Evolutionary conservation across 2,888 invertebrate species (phyloP).

Genomic region (Cheilosia vernalis): DNA sequence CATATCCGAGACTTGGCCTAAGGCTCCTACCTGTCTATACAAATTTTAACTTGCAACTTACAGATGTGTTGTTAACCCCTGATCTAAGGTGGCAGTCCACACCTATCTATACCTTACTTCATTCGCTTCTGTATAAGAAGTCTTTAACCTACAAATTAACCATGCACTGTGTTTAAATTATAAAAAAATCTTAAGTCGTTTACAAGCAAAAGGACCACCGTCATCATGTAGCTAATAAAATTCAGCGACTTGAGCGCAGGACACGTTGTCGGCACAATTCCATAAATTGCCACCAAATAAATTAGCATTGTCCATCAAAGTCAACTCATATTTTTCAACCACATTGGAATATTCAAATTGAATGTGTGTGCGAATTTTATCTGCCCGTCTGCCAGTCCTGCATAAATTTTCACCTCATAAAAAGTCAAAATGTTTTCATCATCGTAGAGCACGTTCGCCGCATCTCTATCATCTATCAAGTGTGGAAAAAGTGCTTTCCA

Average conservation of each 20-base stretch:
- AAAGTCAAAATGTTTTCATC: conserved; percentile 71
- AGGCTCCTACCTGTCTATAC: too few relatives aligned
- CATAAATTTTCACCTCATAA: conserved; percentile 74
- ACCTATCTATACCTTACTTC: too few relatives aligned
- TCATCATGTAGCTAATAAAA: background rate
- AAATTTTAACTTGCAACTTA: too few relatives aligned
- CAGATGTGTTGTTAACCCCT: too few relatives aligned
- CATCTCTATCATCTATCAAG: conserved; percentile 69
- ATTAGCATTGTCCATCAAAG: conserved; percentile 58
- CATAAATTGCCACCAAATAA: conserved; percentile 30
- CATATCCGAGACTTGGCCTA: too few relatives aligned
- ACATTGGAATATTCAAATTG: conserved; percentile 64
- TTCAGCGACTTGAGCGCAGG: conserved; percentile 3
- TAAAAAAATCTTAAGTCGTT: too few relatives aligned
- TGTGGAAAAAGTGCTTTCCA: conserved; percentile 62
- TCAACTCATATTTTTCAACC: conserved; percentile 9
- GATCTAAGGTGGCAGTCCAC: too few relatives aligned
- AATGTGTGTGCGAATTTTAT: conserved; percentile 54
- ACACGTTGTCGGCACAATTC: conserved; percentile 5
- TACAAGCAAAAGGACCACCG: too few relatives aligned
- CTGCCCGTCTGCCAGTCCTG: conserved; percentile 53
- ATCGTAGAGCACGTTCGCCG: conserved; percentile 58
- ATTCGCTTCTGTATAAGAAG: too few relatives aligned
- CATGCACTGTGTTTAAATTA: too few relatives aligned
- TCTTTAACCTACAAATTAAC: too few relatives aligned